Conservation (phyloP, 2,888 invertebrate species). For the Lydus trimaculatus region DNA sequence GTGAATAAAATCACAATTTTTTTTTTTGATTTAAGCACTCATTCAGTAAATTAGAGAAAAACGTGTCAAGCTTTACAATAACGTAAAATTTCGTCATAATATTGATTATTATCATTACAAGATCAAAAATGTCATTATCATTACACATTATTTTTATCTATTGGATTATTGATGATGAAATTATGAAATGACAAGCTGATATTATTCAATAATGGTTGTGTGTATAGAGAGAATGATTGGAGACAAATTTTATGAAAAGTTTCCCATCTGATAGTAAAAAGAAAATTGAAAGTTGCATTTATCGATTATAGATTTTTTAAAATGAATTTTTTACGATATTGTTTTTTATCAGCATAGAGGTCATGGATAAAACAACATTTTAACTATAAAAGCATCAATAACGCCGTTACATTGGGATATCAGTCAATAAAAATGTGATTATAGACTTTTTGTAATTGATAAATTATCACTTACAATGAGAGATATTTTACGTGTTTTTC, state of each 20-base stretch:
- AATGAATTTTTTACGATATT: slow-evolving; percentile 10
- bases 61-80: background rate
- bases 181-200: background rate
- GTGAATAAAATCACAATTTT: background rate
- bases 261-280: background rate
- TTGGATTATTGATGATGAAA: background rate
- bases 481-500: too few relatives aligned
- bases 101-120: background rate
- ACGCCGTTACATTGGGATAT: background rate
- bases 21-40: background rate
- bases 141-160: background rate
- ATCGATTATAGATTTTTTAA: slow-evolving; percentile 16
- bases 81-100: background rate
- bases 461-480: background rate
- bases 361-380: background rate
- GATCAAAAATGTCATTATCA: background rate
- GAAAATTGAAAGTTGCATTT: slow-evolving; percentile 24
- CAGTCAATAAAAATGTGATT: background rate
- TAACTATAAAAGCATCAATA: background rate
- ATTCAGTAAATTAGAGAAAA: slow-evolving; percentile 11
- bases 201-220: background rate
- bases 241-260: background rate
- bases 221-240: background rate
- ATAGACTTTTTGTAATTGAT: background rate
- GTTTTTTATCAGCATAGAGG: background rate